phyloP scores from a whole-genome alignment of 2,113 vertebrate species.

The Macquaria ambigua region DNA sequence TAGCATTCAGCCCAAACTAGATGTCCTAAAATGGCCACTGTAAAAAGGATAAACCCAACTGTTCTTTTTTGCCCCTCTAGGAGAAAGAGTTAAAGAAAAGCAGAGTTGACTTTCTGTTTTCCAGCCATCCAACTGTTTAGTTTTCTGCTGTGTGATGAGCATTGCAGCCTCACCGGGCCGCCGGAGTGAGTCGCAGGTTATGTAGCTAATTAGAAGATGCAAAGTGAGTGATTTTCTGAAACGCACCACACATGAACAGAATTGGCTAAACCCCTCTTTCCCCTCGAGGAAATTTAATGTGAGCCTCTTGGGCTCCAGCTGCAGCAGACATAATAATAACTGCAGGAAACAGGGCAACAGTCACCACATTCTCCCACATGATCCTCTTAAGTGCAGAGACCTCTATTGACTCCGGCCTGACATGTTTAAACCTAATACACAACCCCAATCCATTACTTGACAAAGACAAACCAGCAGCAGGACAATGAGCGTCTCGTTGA shows the following conservation, averaged over 20 bases:
- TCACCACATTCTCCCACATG: slow-evolving; percentile 1
- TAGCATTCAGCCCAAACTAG: too few species aligned
- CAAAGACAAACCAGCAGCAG: slow-evolving; percentile 31
- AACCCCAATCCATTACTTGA: slow-evolving; percentile 21
- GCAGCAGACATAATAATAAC: neutral
- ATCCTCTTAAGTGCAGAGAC: slow-evolving; percentile 23
- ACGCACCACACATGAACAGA: too few species aligned
- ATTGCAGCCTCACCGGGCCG: neutral
- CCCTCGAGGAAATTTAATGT: neutral
- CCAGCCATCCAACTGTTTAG: neutral
- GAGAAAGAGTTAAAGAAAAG: neutral
- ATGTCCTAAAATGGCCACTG: too few species aligned
- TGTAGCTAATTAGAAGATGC: neutral
- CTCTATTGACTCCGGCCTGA: slow-evolving; percentile 20
- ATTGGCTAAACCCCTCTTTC: neutral
- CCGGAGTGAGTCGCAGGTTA: too few species aligned
- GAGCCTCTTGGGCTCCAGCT: neutral
- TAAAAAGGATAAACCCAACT: too few species aligned
- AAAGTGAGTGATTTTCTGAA: neutral
- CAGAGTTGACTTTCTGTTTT: neutral
- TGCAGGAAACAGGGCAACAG: neutral
- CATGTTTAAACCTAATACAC: slow-evolving; percentile 36
- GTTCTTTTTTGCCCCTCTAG: neutral
- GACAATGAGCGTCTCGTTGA: slow-evolving; percentile 16
- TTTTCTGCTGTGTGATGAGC: neutral